Evolutionary conservation across 2,113 vertebrate species (phyloP).

Genomic region (Nerophis ophidion): DNA sequence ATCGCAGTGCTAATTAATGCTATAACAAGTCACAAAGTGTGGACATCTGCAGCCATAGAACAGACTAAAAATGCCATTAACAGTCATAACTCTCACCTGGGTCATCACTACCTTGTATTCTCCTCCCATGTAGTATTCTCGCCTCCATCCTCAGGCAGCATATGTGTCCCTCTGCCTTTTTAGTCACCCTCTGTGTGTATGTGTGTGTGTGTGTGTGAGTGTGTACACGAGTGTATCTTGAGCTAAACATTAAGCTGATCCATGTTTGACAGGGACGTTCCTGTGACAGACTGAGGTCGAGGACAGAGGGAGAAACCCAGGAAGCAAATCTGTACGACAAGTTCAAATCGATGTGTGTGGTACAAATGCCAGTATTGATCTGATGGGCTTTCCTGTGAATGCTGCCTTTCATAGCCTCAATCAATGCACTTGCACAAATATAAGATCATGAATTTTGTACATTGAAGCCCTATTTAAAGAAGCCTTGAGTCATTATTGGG

Average conservation of each 20-base stretch:
- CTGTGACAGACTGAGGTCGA: constrained; percentile 26
- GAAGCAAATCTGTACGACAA: not conserved
- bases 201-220: constrained; percentile 33
- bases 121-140: constrained; percentile 23
- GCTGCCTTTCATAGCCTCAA: not conserved
- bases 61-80: not conserved
- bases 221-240: constrained; percentile 17
- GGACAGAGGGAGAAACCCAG: constrained; percentile 2
- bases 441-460: not conserved
- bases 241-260: constrained; percentile 72
- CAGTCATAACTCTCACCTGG: constrained; percentile 38
- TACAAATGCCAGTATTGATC: constrained; percentile 3
- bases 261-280: constrained; percentile 50
- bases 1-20: not conserved
- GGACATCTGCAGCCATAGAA: not conserved
- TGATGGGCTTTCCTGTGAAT: not conserved
- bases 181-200: constrained; percentile 22
- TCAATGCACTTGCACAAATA: not conserved
- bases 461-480: not conserved
- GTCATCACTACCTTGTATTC: constrained; percentile 2
- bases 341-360: not conserved
- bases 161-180: constrained; percentile 31
- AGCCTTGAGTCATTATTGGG: not conserved
- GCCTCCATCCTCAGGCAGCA: constrained; percentile 51
- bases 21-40: not conserved